Evolutionary conservation across 2,113 vertebrate species (phyloP).

Genomic region (Neomonachus schauinslandi): DNA sequence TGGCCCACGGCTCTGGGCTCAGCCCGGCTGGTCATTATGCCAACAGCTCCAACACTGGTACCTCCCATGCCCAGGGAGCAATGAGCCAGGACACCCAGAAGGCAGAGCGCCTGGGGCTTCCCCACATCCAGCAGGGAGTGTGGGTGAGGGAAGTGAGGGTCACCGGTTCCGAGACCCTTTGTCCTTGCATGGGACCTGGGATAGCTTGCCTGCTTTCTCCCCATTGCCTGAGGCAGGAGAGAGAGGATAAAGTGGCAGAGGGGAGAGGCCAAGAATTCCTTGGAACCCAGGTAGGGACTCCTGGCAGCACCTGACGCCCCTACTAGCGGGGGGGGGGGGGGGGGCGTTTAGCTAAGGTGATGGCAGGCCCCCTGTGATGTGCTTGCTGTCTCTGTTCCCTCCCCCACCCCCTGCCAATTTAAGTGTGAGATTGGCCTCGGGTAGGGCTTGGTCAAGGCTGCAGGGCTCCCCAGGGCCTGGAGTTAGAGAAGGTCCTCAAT

Average conservation of each 20-base stretch:
- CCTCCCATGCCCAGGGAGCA: background rate
- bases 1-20: background rate
- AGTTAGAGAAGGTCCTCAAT: background rate
- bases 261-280: background rate
- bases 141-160: background rate
- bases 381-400: background rate
- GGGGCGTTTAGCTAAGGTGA: background rate
- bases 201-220: background rate
- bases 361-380: background rate
- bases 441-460: background rate
- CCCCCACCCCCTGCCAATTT: background rate
- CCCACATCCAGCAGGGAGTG: background rate
- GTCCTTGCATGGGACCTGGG: slow-evolving; percentile 45
- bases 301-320: background rate
- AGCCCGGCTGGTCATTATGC: slow-evolving; percentile 21
- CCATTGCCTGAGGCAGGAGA: background rate
- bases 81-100: background rate
- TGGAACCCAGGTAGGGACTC: background rate
- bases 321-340: background rate
- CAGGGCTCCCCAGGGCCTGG: background rate
- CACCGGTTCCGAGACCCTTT: slow-evolving; percentile 27
- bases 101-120: background rate
- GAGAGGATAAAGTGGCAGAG: background rate
- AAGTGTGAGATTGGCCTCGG: background rate
- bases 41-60: background rate